Base-by-base conservation (phyloP, 2,888 invertebrate genomes). In the Trachelus troglodyta region DNA sequence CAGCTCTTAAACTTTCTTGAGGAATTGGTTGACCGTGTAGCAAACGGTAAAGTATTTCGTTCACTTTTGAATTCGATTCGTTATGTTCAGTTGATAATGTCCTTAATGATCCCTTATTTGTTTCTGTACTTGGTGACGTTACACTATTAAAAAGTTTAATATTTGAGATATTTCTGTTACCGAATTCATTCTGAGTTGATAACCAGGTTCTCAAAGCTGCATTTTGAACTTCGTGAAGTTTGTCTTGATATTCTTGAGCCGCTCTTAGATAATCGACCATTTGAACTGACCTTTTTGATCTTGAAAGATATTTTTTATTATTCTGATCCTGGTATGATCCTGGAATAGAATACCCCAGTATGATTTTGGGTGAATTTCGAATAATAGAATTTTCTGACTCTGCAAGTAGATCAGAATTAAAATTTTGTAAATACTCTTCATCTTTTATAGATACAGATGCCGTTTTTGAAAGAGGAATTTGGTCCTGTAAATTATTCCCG, bases 141-240 rank as follows among this genome's bases (percentile, higher is more conserved):
- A 56, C 6, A 23, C 40, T 56, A 56, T 23, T 56, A 56, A 56
- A 56, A 40, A 82, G 81, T 34, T 81, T 82, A 31, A 82, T 78
- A 34, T 79, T 77, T 33, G 81, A 75, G 23, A 81, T 34, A 78
- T 78, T 81, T 37, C 77, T 11, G 69, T 80, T 75, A 11, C 30
- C 73, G 31, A 81, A 68, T 0, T 75, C 69, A 1, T 79, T 77
- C 3, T 74, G 75, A 12, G 82, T 77, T 33, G 81, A 77, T 12
- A 82, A 69, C 82, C 82, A 82, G 69, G 81, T 82, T 69, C 78
- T 79, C n/a, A 81, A n/a, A 12, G 82, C 82, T 12, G 82, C 81
- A 34, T 71, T 80, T 37, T 77, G 76, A 30, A 81, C 69, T 33
- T 80, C 76, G 1, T 69, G 80, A 34, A 81, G 79, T 76, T 77